phyloP scores from a whole-genome alignment of 1,140 invertebrate species.

The Propsilocerus akamusi region DNA sequence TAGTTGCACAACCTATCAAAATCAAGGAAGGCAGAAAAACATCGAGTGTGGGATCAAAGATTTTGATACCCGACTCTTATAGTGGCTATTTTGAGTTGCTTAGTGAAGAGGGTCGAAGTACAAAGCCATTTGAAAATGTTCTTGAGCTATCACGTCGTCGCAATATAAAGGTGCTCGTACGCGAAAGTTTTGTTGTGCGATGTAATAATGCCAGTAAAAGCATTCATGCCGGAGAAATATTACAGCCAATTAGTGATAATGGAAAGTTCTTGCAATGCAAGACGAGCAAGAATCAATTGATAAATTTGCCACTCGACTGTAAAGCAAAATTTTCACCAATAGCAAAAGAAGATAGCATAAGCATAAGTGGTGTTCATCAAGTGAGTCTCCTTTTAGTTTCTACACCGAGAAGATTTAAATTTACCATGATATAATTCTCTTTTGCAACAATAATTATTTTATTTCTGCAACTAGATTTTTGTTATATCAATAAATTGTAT shows the following conservation, averaged over 20 bases:
- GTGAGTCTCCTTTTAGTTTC: no score
- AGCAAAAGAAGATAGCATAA: constrained; percentile 56
- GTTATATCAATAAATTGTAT: no score
- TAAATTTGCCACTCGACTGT: constrained; percentile 68
- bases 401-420: no score
- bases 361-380: constrained; percentile 82
- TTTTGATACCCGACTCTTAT: constrained; percentile 79
- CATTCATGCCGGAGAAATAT: constrained; percentile 53
- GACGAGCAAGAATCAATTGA: constrained; percentile 63
- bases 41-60: constrained; percentile 55
- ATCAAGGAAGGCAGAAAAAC: constrained; percentile 60
- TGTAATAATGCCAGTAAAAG: constrained; percentile 41
- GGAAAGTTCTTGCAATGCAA: constrained; percentile 69
- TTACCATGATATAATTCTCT: no score
- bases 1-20: constrained; percentile 78
- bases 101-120: constrained; percentile 78
- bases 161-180: constrained; percentile 42
- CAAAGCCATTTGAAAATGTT: constrained; percentile 75
- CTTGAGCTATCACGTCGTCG: constrained; percentile 56
- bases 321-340: constrained; percentile 78
- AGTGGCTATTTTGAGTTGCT: constrained; percentile 84
- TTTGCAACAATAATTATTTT: no score
- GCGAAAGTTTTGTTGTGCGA: constrained; percentile 39
- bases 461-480: no score
- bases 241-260: constrained; percentile 46